Base-by-base conservation (phyloP, 2,888 invertebrate genomes). In the Tachina lurida region DNA sequence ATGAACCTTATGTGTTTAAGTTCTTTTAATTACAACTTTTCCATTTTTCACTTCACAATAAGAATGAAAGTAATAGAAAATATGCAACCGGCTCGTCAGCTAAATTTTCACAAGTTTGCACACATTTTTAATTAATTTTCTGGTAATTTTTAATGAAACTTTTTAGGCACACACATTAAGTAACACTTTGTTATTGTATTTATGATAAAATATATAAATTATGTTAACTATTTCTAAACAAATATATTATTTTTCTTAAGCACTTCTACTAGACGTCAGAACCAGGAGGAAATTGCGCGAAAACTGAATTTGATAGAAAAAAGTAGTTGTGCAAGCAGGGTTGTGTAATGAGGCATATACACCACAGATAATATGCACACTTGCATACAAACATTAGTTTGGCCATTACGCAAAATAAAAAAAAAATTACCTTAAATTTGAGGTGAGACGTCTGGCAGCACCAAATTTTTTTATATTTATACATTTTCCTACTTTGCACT, bases 401-500 rank as follows among this genome's bases (percentile, higher is more conserved):
- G 5, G 5, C 7, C 7, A 1, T 31, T 1, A 31, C 7, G 0
- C 4, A 2, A 4, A 0, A 31, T 4, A 31, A 1, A 5, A 31
- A 31, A 5, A 31, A 31, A 31, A 31, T 7, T 7, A 31, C 31
- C 31, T 31, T 31, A 31, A 31, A 31, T 31, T 31, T 31, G 31
- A 31, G 5, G 31, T 31, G 31, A 31, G 7, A 7, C 31, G 31
- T 31, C 31, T 31, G 31, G 31, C 31, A 31, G 31, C 31, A 31
- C 1, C 31, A 31, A 31, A 0, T n/a, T 31, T 31, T 31, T 31
- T 31, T 31, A 31, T 7, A 5, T 31, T 5, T 31, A 31, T 31
- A 31, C 31, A 31, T 31, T 31, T 31, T 7, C 31, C 7, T 7
- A 7, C 31, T 7, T 31, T 31, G 7, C 31, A 31, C 7, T 7